Evolutionary conservation across 2,888 invertebrate genomes (phyloP).

Genomic region (Seira musarum): DNA sequence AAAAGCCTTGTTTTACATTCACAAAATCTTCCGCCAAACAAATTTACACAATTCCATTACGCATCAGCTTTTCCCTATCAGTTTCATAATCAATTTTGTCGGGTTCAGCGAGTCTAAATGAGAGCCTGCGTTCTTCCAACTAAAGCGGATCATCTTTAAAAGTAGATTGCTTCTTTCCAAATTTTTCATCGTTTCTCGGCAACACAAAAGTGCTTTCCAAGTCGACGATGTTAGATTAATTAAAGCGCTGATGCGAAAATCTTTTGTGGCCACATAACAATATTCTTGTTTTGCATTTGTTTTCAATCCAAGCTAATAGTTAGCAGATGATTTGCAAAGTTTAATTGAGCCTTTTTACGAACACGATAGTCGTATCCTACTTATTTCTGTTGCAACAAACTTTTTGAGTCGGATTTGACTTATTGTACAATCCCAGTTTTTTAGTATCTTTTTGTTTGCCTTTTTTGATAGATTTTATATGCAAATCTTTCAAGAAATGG

Average conservation of each 20-base stretch:
- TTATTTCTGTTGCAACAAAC: too few relatives aligned
- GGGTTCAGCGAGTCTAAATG: slow-evolving; percentile 44
- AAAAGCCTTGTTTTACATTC: slow-evolving; percentile 30
- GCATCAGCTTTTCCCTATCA: slow-evolving; percentile 37
- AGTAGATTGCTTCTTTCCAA: neutral
- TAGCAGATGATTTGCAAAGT: too few relatives aligned
- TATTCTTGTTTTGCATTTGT: too few relatives aligned
- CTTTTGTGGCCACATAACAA: neutral
- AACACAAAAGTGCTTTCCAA: neutral
- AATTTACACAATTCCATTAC: neutral
- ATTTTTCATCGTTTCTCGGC: neutral
- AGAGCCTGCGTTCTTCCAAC: slow-evolving; percentile 48
- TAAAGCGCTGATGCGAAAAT: neutral
- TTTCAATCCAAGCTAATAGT: too few relatives aligned
- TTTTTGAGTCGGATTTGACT: too few relatives aligned
- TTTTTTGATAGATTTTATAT: too few relatives aligned
- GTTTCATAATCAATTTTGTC: slow-evolving; percentile 53
- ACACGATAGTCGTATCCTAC: too few relatives aligned
- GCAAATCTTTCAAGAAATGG: too few relatives aligned
- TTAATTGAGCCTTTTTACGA: too few relatives aligned
- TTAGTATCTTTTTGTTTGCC: too few relatives aligned
- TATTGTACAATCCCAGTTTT: too few relatives aligned
- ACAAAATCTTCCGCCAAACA: slow-evolving; percentile 24
- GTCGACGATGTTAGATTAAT: neutral
- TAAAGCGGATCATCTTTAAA: slow-evolving; percentile 57